Base-by-base conservation (phyloP, 2,888 invertebrate species). In the Eupithecia exiguata region DNA sequence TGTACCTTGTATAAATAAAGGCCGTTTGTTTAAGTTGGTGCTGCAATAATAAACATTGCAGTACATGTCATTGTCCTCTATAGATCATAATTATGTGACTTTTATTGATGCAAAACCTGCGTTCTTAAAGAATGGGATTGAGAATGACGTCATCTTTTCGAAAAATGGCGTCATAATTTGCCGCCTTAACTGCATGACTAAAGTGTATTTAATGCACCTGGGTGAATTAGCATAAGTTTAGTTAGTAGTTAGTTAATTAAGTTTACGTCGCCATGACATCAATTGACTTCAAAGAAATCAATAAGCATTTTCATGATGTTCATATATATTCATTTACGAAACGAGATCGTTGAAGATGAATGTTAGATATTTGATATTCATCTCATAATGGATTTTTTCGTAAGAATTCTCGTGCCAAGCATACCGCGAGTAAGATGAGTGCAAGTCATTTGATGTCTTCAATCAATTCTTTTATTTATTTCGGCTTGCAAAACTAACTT, bases 281-380 rank as follows among this genome's bases (percentile, higher is more conserved):
- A 58, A 35, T 30, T 18, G n/a, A 46, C 67, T 30, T 43, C 16
- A 67, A 36, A 49, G 30, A 25, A 40, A 5, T 61, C 40, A 61
- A 25, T 40, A 16, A 69, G 25, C 25, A 12, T 35, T 9, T 25
- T 58, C 25, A 62, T 62, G 62, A 62, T 35, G 62, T 62, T 61
- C 62, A 35, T 18, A 35, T 9, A 62, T 18, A 18, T 35, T 18
- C 18, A 35, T 30, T 35, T 21, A 18, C 10, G 16, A 35, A 35
- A 35, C 61, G 16, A 40, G 18, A 63, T 36, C 25, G 38, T 38
- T 38, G 18, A 25, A 62, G 35, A 68, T 36, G 67, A 21, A 72
- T 72, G 25, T 72, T 25, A 68, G 61, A 46, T 62, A 72, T 72
- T 72, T 72, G 36, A 68, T 72, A 68, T 68, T 62, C 38, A 43